Percentiles rank a stretch among this genome's conserved stretches.
Conservation (phyloP, 2,113 vertebrate species). For the Gulo gulo region DNA sequence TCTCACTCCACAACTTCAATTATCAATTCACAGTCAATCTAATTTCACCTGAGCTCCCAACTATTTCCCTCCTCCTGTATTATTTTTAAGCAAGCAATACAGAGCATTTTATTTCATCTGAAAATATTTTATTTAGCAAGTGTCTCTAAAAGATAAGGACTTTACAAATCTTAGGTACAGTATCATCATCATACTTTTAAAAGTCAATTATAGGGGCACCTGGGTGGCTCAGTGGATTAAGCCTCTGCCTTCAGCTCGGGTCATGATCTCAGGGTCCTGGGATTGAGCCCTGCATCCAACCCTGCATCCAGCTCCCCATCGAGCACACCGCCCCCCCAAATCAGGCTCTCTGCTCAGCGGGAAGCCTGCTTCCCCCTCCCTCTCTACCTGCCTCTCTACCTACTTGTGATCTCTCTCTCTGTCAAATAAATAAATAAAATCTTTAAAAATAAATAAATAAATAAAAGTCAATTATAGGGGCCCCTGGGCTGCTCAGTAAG, state of each 20-base stretch:
- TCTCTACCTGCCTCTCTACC: too few species aligned
- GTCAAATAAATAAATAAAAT: neutral
- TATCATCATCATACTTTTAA: neutral
- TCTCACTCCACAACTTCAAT: neutral
- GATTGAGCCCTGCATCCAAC: neutral
- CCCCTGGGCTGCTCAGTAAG: too few species aligned
- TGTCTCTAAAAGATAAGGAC: neutral
- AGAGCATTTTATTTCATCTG: conserved; percentile 16
- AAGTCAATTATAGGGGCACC: neutral
- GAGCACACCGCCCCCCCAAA: too few species aligned
- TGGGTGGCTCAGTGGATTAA: neutral
- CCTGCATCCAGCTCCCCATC: too few species aligned
- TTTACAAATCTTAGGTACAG: neutral
- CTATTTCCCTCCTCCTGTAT: neutral
- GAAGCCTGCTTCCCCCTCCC: too few species aligned
- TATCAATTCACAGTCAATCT: neutral
- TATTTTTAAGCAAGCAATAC: conserved; percentile 46
- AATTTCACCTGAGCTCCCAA: neutral
- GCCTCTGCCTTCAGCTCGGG: neutral
- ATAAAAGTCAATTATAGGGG: too few species aligned
- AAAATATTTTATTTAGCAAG: conserved; percentile 40
- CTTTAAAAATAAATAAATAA: neutral
- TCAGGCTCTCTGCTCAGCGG: too few species aligned
- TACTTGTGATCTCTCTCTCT: too few species aligned
- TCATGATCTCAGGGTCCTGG: neutral